Conservation (phyloP, 2,113 vertebrate genomes). For the Apistogramma diplotaenia region DNA sequence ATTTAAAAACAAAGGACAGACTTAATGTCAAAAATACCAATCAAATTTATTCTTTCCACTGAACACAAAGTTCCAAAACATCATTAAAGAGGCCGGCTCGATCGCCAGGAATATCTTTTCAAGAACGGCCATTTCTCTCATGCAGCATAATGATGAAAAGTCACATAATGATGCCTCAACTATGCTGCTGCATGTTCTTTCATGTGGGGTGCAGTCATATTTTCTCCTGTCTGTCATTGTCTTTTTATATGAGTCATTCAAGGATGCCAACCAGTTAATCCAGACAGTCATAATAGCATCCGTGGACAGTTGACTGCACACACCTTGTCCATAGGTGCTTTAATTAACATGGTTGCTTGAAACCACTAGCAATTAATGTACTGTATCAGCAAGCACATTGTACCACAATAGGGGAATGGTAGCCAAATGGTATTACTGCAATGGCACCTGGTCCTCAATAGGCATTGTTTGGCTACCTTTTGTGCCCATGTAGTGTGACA, state of each 20-base stretch:
- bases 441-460: conserved; percentile 79
- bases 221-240: conserved; percentile 38
- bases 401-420: conserved; percentile 67
- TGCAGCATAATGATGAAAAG: conserved; percentile 67
- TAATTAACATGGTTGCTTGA: conserved; percentile 59
- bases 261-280: conserved; percentile 55
- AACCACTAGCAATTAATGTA: conserved; percentile 59
- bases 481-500: conserved; percentile 80
- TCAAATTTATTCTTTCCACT: conserved; percentile 68
- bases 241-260: conserved; percentile 64
- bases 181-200: conserved; percentile 38
- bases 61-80: conserved; percentile 68
- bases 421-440: conserved; percentile 71
- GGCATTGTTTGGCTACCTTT: conserved; percentile 79
- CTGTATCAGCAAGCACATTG: conserved; percentile 46
- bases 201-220: conserved; percentile 23
- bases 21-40: conserved; percentile 57
- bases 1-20: conserved; percentile 46
- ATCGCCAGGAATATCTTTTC: conserved; percentile 55
- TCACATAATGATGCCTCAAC: conserved; percentile 59
- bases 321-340: conserved; percentile 51
- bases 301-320: conserved; percentile 37
- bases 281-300: conserved; percentile 42
- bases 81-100: conserved; percentile 68
- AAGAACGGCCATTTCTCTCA: conserved; percentile 35